Conservation (phyloP, 2,113 vertebrate genomes). For the Micronisus gabar region DNA sequence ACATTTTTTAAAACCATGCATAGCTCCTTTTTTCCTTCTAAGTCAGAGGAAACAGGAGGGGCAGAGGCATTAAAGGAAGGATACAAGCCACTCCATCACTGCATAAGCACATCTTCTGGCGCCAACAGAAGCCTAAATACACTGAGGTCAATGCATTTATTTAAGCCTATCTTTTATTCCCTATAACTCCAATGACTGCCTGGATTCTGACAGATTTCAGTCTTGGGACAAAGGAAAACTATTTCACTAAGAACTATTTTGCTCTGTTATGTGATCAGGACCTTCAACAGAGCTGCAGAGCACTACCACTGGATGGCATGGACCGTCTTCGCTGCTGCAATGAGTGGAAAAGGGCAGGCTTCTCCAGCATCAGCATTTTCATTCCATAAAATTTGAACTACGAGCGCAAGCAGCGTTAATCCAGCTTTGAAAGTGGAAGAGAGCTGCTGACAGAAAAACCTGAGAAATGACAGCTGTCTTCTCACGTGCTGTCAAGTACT, state of each 20-base stretch:
- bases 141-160: not conserved
- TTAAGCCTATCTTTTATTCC: not conserved
- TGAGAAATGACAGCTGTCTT: not conserved
- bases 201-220: not conserved
- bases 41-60: not conserved
- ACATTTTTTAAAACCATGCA: not conserved
- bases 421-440: not conserved
- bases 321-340: not conserved
- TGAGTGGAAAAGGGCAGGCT: not conserved
- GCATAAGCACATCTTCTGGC: not conserved
- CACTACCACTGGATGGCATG: not conserved
- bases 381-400: not conserved
- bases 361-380: not conserved
- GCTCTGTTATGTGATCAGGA: not conserved
- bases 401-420: not conserved
- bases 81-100: not conserved
- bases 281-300: not conserved
- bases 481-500: not conserved
- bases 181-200: not conserved
- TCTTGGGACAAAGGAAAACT: not conserved
- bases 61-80: not conserved
- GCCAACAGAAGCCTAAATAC: not conserved
- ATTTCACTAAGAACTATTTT: not conserved
- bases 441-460: not conserved
- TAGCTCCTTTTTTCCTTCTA: not conserved